These are phyloP conservation scores for Callocephalon fimbriatum DNA, from an alignment of 2,113 vertebrate genomes.

Conservation along the genomic window DNA sequence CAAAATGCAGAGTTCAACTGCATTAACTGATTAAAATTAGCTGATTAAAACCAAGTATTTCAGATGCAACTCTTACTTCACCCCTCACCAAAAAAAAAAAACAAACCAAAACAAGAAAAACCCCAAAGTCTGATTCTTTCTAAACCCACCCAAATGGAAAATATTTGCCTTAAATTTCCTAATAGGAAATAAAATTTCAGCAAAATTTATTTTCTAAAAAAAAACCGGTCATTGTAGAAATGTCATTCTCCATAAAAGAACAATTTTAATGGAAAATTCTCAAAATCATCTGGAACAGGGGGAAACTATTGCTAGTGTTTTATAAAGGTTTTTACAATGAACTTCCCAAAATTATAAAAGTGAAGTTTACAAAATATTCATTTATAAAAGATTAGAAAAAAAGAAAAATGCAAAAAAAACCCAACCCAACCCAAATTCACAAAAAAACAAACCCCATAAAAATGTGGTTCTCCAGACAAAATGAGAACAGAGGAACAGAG, in stretches of 20 bases:
- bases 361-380: not conserved
- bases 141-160: not conserved
- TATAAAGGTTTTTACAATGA: not conserved
- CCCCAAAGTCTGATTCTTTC: not conserved
- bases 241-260: not conserved
- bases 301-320: not conserved
- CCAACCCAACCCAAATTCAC: no score
- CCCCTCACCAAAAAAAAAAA: accelerated
- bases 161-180: not conserved
- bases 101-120: not conserved
- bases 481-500: not conserved
- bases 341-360: not conserved
- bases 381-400: not conserved
- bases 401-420: not conserved
- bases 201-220: not conserved
- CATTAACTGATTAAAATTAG: not conserved
- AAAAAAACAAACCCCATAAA: not conserved
- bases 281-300: not conserved
- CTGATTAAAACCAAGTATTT: not conserved
- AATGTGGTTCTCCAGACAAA: not conserved
- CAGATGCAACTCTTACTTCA: not conserved
- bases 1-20: not conserved
- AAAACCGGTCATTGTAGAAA: not conserved
- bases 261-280: not conserved
- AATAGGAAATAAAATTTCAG: not conserved